Evolutionary conservation across 2,797 vertebrate species (phyloP).

Genomic region (Tadarida brasiliensis): DNA sequence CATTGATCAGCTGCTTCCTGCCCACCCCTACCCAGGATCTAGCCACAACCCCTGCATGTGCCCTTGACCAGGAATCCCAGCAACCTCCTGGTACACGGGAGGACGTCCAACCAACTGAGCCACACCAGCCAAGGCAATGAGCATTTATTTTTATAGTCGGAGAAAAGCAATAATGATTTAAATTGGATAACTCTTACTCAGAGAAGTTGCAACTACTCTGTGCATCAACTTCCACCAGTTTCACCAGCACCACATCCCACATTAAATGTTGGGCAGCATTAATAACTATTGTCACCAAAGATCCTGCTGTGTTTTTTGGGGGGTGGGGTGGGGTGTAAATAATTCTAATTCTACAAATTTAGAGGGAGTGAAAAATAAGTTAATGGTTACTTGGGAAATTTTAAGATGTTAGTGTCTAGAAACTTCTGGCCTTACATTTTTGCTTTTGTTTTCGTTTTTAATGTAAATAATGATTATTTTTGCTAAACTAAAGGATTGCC

Average conservation of each 20-base stretch:
- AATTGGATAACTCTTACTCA: not conserved
- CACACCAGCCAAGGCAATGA: not conserved
- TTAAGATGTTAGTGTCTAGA: not conserved
- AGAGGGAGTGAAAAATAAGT: not conserved
- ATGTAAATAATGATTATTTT: slow-evolving; percentile 21
- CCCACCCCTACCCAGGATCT: too few species aligned
- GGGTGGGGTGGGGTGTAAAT: rapidly evolving
- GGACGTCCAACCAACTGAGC: too few species aligned
- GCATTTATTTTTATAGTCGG: slow-evolving; percentile 41
- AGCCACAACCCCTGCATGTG: too few species aligned
- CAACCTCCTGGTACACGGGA: too few species aligned
- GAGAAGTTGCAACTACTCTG: not conserved
- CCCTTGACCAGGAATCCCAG: too few species aligned
- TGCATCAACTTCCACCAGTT: not conserved
- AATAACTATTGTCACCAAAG: not conserved
- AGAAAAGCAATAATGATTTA: slow-evolving; percentile 27
- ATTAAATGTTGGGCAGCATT: not conserved
- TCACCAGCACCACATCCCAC: not conserved
- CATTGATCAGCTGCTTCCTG: too few species aligned
- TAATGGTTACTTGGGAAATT: slow-evolving; percentile 3
- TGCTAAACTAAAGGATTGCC: not conserved
- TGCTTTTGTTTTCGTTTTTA: not conserved
- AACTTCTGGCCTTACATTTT: not conserved
- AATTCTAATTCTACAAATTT: not conserved
- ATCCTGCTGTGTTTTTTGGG: not conserved